These are phyloP conservation scores for Tetragnatha montana DNA, from an alignment of 2,888 invertebrate species.

Conservation along the genomic window DNA sequence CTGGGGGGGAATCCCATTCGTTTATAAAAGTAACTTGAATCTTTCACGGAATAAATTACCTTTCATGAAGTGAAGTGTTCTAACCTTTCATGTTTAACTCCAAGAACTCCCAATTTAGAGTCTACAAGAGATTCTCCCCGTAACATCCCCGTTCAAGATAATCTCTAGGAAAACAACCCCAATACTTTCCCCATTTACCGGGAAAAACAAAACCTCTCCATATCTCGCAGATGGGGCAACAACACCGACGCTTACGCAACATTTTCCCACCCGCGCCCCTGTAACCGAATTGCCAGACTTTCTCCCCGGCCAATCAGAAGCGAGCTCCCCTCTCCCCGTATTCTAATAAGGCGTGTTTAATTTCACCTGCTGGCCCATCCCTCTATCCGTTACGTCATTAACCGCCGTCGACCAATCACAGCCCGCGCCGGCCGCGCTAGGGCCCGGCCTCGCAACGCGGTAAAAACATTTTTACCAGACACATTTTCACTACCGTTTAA, in stretches of 20 bases:
- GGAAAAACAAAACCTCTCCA: slow-evolving; percentile 29
- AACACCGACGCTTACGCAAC: slow-evolving; percentile 29
- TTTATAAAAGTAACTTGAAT: no score
- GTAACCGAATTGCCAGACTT: slow-evolving; percentile 63
- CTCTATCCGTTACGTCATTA: slow-evolving; percentile 69
- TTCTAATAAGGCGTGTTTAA: slow-evolving; percentile 70
- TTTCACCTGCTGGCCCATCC: slow-evolving; percentile 66
- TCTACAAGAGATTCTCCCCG: neutral
- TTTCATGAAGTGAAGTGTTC: no score
- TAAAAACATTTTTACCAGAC: slow-evolving; percentile 69
- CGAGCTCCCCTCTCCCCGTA: slow-evolving; percentile 46
- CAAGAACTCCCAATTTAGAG: no score
- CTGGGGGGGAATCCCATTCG: no score
- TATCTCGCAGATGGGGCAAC: slow-evolving; percentile 27
- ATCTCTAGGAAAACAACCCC: neutral
- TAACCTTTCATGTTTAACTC: no score
- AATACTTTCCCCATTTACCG: slow-evolving; percentile 48
- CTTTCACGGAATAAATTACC: no score
- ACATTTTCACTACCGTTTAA: slow-evolving; percentile 71
- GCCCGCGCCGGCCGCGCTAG: slow-evolving; percentile 26
- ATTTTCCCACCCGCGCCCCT: slow-evolving; percentile 12
- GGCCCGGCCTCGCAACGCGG: slow-evolving; percentile 58
- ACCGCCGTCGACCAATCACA: slow-evolving; percentile 55
- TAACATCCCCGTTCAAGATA: neutral
- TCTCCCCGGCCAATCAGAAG: slow-evolving; percentile 59